Base-by-base conservation (phyloP, 2,888 invertebrate species). In the Xylota segnis region DNA sequence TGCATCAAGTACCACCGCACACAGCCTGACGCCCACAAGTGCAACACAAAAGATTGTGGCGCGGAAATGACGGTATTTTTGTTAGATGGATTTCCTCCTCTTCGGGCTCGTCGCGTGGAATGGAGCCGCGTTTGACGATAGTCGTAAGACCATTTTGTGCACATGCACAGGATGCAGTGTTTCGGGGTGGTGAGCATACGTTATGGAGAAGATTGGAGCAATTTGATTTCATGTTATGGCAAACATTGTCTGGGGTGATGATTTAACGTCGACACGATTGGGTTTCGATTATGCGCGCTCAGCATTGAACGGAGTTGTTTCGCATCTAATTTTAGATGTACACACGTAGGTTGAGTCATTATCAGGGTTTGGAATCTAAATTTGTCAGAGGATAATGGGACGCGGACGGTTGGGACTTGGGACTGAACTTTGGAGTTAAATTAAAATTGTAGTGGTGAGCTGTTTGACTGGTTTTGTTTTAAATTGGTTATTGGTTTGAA, bases 1-100 rank as follows among this genome's bases (percentile, higher is more conserved):
- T 75, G 81, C 79, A 81, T 81, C 79, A 84, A 84, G 68, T 65
- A 58, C 61, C 61, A 52, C 40, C 50, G 10, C 29, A 23, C n/a
- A 63, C 56, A 47, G 7, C 65, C 54, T 45, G 45, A 10, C 32
- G 37, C 12, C 52, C 52, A 66, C 14, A 23, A 50, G 54, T 43
- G 47, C 10, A 34, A 34, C 34, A 68, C 78, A 78, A 78, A 74
- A 56, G 70, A 81, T 81, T 32, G 43, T 66, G 58, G 63, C 56
- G 54, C 56, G 65, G 75, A 84, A 81, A 71, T 75, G 75, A 59
- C 34, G 75, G 59, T 59, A 54, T 71, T 66, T 79, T 71, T 29
- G 66, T 77, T 68, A 54, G 23, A 40, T 74, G 74, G 50, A 43
- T 66, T 50, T 66, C 54, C 61, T 72, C 12, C 12, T 63, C 32